Base-by-base conservation (phyloP, 2,113 vertebrate genomes). In the Mesoclemmys tuberculata region DNA sequence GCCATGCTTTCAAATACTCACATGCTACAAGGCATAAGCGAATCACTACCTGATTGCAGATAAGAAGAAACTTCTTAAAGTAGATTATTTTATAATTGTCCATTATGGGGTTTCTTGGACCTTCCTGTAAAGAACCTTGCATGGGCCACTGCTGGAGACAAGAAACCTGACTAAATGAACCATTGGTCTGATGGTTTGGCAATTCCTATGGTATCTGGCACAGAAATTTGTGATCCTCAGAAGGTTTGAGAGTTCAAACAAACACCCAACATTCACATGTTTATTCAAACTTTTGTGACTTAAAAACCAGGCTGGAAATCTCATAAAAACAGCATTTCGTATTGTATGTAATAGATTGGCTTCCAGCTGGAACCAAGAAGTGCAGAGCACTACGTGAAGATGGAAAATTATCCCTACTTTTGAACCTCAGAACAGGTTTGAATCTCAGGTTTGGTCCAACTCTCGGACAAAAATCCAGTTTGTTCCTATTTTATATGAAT, bases 1-100 rank as follows among this genome's bases (percentile, higher is more conserved):
- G 96, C 92, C 41, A 94, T 13, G 1, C 96, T 92, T 96, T 93
- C 90, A 95, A 94, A 95, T 96, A 95, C 95, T 95, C 94, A 92
- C 91, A 78, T 77, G 85, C 94, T 95, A 95, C 75, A 93, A 93
- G 92, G 89, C 68, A 6, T 10, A 88, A 82, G 94, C 93, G 93
- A 96, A 95, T 92, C 94, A 95, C 92, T 93, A 79, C 83, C 93
- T 88, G 77, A 48, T 93, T 27, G 29, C 11, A 46, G 22, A 77
- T 12, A 77, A 13, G 41, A 41, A 27, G 64, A 38, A 86, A 55
- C n/a, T 35, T 93, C 94, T 96, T 93, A 92, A 96, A 96, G 90
- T 51, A 88, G 75, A 89, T 75, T 93, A 82, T 97, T 97, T 95
- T 88, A 78, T 85, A 95, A 78, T 87, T 79, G 79, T 58, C 95